Percentiles rank a stretch among this genome's conserved stretches.
phyloP scores from a whole-genome alignment of 1,140 invertebrate species.

The Procambarus clarkii region DNA sequence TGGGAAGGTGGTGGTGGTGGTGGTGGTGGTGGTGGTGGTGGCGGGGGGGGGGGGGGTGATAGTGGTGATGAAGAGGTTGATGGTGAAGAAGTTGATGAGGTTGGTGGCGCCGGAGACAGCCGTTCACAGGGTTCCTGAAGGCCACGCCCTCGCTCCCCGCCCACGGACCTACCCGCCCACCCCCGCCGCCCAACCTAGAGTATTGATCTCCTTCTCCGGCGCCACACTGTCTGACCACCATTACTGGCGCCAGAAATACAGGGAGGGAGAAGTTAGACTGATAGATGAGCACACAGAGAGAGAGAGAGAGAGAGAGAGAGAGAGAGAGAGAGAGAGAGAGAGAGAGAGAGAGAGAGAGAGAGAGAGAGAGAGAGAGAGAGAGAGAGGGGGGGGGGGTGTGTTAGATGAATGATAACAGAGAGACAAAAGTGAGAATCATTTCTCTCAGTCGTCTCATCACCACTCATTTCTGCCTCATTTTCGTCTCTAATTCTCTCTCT shows the following conservation, averaged over 20 bases:
- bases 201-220: slow-evolving; percentile 2
- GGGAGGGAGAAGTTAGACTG: background rate
- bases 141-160: background rate
- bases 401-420: background rate
- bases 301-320: slow-evolving; percentile 40
- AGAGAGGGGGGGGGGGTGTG: background rate
- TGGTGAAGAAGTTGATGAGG: background rate
- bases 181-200: background rate
- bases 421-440: background rate
- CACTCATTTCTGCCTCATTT: too few species aligned
- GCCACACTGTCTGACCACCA: background rate
- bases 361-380: background rate
- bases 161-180: background rate
- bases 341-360: slow-evolving; percentile 25
- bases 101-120: background rate
- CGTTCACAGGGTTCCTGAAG: background rate
- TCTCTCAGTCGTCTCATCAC: too few species aligned
- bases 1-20: background rate
- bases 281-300: background rate
- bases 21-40: background rate
- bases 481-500: too few species aligned
- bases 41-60: background rate
- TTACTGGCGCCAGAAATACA: slow-evolving; percentile 11
- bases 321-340: slow-evolving; percentile 36
- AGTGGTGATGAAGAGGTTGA: background rate